Percentiles rank a stretch among this genome's conserved stretches.
Evolutionary conservation across 2,113 vertebrate genomes (phyloP).

Genomic region (Aspidoscelis tigris): DNA sequence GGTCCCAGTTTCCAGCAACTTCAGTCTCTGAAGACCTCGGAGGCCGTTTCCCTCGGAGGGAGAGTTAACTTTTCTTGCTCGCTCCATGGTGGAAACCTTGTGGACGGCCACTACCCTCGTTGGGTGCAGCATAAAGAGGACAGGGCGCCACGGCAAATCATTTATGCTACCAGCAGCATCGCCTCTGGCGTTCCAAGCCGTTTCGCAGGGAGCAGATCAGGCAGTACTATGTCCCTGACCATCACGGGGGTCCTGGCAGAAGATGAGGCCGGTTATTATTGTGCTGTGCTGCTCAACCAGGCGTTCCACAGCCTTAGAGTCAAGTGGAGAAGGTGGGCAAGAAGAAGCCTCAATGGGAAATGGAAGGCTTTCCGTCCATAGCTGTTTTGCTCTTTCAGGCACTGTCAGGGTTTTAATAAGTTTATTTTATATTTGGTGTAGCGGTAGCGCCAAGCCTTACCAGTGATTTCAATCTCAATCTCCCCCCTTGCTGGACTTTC

Average conservation of each 20-base stretch:
- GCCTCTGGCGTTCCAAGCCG: neutral
- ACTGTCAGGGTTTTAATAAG: no score
- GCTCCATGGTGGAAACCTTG: neutral
- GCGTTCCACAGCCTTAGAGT: neutral
- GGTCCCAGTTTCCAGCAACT: slow-evolving; percentile 22
- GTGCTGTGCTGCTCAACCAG: neutral
- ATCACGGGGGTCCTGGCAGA: neutral
- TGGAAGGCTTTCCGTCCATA: no score
- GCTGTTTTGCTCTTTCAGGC: no score
- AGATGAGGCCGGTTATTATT: slow-evolving; percentile 18
- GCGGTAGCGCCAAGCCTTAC: no score
- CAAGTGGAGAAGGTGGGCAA: slow-evolving; percentile 1
- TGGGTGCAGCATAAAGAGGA: neutral
- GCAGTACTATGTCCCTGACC: slow-evolving; percentile 3
- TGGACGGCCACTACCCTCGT: neutral
- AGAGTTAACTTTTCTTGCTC: slow-evolving; percentile 18
- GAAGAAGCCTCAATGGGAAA: neutral
- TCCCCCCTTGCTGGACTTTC: no score
- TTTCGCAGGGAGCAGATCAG: slow-evolving; percentile 1
- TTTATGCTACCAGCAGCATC: neutral
- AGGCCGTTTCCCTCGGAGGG: neutral
- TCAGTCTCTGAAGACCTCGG: neutral
- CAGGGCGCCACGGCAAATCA: neutral
- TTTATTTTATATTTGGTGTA: no score
- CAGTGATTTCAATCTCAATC: no score